Conservation (phyloP, 2,113 vertebrate genomes). For the Passerina amoena region DNA sequence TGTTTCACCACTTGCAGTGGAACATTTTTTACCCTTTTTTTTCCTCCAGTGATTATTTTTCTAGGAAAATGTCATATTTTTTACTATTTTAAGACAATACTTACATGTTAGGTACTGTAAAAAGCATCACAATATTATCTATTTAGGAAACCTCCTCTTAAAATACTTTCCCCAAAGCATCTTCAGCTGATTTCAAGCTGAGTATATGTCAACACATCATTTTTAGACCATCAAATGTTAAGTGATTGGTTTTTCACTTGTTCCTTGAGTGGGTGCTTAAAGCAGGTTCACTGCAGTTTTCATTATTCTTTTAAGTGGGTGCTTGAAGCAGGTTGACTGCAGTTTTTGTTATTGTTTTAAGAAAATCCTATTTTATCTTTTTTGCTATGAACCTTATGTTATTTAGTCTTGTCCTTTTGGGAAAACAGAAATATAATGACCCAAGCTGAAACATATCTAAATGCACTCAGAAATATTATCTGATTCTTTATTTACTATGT, state of each 20-base stretch:
- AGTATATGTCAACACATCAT: background rate
- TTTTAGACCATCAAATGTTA: slow-evolving; percentile 7
- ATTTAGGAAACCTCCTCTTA: background rate
- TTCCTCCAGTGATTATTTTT: background rate
- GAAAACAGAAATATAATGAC: background rate
- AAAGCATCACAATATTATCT: background rate
- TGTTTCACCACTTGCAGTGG: background rate
- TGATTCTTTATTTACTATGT: background rate
- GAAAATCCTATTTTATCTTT: background rate
- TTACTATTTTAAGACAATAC: background rate
- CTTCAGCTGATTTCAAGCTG: background rate
- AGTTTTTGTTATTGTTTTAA: background rate
- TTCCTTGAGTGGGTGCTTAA: background rate
- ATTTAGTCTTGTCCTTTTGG: background rate
- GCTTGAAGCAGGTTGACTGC: background rate
- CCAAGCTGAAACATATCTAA: background rate
- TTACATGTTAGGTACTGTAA: background rate
- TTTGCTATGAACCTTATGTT: background rate
- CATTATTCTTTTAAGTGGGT: background rate
- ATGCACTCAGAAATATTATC: background rate
- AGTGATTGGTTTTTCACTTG: background rate
- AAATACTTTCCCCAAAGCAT: background rate
- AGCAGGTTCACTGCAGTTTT: background rate
- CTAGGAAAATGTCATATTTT: background rate
- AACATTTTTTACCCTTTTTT: background rate